Evolutionary conservation across 1,140 invertebrate species (phyloP).

Genomic region (Brachionus sp.): DNA sequence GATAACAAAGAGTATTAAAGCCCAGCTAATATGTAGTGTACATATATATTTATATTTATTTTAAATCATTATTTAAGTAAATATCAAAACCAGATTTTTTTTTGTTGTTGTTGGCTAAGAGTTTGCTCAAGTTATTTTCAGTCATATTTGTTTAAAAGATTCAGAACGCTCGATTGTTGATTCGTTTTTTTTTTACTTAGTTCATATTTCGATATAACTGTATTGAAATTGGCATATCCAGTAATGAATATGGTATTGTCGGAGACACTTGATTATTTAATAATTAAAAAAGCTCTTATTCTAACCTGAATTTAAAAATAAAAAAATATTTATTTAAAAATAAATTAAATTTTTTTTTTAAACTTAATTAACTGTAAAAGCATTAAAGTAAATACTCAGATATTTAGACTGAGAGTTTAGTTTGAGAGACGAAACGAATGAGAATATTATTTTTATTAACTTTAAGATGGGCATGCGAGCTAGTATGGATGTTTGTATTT

Average conservation of each 20-base stretch:
- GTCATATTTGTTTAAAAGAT: conserved; percentile 23
- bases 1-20: not conserved
- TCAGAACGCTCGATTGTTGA: not conserved
- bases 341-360: not conserved
- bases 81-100: conserved; percentile 36
- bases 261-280: conserved; percentile 1
- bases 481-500: not conserved
- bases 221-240: not conserved
- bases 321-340: not conserved
- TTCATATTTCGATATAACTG: conserved; percentile 1
- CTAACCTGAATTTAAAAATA: not conserved
- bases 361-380: conserved; percentile 36
- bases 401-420: not conserved
- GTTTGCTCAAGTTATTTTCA: conserved; percentile 27
- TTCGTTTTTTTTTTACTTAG: not conserved
- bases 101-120: not conserved
- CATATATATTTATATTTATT: not conserved
- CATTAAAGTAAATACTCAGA: not conserved
- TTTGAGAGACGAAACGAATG: not conserved
- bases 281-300: not conserved
- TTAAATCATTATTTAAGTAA: conserved; percentile 1
- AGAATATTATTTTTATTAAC: not conserved
- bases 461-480: not conserved
- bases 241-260: not conserved
- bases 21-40: not conserved